Evolutionary conservation across 2,797 vertebrate genomes (phyloP), one percentile per base, ranked within the genome.

Genomic region (Prionace glauca): DNA sequence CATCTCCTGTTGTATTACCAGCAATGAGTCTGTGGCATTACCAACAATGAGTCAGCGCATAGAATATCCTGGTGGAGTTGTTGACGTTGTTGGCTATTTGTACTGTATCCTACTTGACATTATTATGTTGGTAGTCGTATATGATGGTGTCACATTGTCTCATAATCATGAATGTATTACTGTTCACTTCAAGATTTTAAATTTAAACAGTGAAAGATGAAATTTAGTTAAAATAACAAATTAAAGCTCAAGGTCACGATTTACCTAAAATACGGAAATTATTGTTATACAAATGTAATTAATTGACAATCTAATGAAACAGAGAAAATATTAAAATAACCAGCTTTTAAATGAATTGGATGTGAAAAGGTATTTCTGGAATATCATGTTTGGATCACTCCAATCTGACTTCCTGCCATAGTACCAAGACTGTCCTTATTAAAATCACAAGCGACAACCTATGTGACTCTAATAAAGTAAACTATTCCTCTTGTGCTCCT

Each of bases 31-130:
- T 92, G 90, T 67, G 67, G 2, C n/a, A 69, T 69, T 92, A 62
- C 90, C 65, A 92, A 92, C 90, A 92, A n/a, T 92, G 90, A 92
- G 65, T 92, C 90, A 92, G 90, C 69, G 62, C 65, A 69, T 92
- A 92, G n/a, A 92, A 22, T 92, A 22, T 92, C n/a, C 62, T 69
- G n/a, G n/a, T 69, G 86, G 56, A 92, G 90, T 69, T 92, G 24
- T 69, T 92, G 62, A 92, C 22, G 90, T 69, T 92, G 32, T 91
- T 92, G 90, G 36, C 90, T 36, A n/a, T 67, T 69, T 92, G 65
- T 20, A 22, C 90, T 92, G 62, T 69, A 67, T 69, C 62, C 18
- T 67, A 32, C n/a, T 65, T 41, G 1, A 62, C 62, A 92, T 11
- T 92, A 69, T 92, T 45, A n/a, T 69, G 10, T 8, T 92, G 62